phyloP scores from a whole-genome alignment of 1,140 invertebrate species.

The Drosophila sulfurigaster region DNA sequence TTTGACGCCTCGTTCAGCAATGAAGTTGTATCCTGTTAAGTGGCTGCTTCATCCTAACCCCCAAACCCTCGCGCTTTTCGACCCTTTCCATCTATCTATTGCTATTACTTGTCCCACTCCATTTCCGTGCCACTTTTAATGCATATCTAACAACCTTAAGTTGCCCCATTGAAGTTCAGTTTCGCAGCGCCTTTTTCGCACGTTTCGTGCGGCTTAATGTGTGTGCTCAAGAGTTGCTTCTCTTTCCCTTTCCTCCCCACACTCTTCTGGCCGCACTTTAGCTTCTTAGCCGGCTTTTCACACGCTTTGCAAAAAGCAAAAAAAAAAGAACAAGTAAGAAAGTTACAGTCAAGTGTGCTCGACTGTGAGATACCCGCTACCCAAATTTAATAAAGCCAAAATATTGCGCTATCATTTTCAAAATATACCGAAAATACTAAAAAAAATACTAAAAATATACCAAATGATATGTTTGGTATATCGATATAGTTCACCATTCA shows the following conservation, averaged over 20 bases:
- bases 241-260: not conserved
- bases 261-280: not conserved
- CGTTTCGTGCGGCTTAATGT: conserved; percentile 55
- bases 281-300: conserved; percentile 32
- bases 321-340: no score
- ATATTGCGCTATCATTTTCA: no score
- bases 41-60: conserved; percentile 41
- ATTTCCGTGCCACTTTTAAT: conserved; percentile 66
- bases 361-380: no score
- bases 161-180: conserved; percentile 58
- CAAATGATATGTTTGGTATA: no score
- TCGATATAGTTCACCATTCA: no score
- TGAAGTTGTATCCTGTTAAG: conserved; percentile 81
- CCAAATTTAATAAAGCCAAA: no score
- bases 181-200: conserved; percentile 27
- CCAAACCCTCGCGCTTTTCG: not conserved
- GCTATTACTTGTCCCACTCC: conserved; percentile 25
- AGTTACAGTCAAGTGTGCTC: no score
- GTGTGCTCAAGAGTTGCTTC: conserved; percentile 52
- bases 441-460: no score
- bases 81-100: not conserved
- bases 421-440: no score
- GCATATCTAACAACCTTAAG: conserved; percentile 75
- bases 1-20: conserved; percentile 67
- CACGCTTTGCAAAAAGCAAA: conserved; percentile 12